phyloP scores from a whole-genome alignment of 2,888 invertebrate genomes.

The Amphimallon solstitiale region DNA sequence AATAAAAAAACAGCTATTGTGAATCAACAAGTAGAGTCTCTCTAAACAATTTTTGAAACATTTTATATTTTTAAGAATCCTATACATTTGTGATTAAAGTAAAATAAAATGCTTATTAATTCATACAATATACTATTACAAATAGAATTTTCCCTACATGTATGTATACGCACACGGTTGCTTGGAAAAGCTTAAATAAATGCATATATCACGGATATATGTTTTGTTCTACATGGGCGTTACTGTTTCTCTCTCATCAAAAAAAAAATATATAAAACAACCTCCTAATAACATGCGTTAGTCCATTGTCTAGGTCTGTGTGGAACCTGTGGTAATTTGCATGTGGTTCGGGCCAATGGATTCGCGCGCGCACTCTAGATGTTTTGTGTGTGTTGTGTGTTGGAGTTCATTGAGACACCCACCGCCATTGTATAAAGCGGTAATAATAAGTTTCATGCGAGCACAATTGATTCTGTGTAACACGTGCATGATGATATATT shows the following conservation, averaged over 20 bases:
- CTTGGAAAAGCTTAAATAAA: no score
- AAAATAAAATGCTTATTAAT: no score
- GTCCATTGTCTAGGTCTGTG: slow-evolving; percentile 50
- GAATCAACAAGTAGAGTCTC: no score
- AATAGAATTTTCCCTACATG: no score
- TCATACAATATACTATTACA: no score
- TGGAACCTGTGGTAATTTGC: slow-evolving; percentile 48
- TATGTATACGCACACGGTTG: no score
- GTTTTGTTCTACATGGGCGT: slow-evolving; percentile 8
- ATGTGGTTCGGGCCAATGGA: slow-evolving; percentile 38
- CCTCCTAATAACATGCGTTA: slow-evolving; percentile 51
- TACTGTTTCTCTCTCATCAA: slow-evolving; percentile 16
- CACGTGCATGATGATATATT: slow-evolving; percentile 63
- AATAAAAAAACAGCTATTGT: no score
- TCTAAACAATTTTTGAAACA: no score
- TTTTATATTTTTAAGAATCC: no score
- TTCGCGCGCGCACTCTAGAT: slow-evolving; percentile 28
- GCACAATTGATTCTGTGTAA: slow-evolving; percentile 61
- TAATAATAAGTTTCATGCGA: slow-evolving; percentile 57
- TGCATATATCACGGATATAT: not conserved
- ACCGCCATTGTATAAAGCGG: slow-evolving; percentile 57
- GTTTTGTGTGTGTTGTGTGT: slow-evolving; percentile 51
- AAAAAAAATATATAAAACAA: slow-evolving; percentile 27
- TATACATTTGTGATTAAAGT: no score
- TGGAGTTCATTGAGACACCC: slow-evolving; percentile 61